phyloP scores from a whole-genome alignment of 2,888 invertebrate genomes.

The Embidobia sp. region DNA sequence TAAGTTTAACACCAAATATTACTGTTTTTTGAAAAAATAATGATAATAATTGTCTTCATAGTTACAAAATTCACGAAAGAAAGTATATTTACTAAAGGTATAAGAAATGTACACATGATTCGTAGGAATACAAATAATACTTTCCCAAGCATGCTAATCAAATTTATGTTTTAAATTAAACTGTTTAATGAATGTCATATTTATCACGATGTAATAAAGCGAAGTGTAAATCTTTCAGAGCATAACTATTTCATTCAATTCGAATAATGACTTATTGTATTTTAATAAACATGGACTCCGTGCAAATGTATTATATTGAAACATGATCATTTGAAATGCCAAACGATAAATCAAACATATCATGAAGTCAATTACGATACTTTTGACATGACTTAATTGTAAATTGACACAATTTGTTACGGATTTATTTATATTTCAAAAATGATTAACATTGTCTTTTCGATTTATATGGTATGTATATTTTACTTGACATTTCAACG shows the following conservation, averaged over 20 bases:
- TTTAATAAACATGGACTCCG: not conserved
- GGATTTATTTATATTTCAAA: not conserved
- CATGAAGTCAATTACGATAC: constrained; percentile 25
- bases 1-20: constrained; percentile 7
- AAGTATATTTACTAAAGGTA: constrained; percentile 9
- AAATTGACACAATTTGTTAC: constrained; percentile 1
- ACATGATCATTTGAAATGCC: constrained; percentile 8
- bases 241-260: no score
- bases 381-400: constrained; percentile 16
- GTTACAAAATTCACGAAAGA: constrained; percentile 16
- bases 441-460: no score
- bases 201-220: no score
- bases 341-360: constrained; percentile 26
- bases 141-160: not conserved
- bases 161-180: constrained; percentile 1
- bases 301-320: constrained; percentile 11
- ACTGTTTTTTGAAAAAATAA: constrained; percentile 4
- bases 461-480: no score
- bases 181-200: no score
- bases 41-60: no score
- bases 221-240: no score
- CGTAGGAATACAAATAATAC: not conserved
- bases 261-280: constrained; percentile 1
- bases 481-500: no score
- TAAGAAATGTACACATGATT: not conserved